Evolutionary conservation across 2,113 vertebrate species (phyloP).

Genomic region (Alethe castanea): DNA sequence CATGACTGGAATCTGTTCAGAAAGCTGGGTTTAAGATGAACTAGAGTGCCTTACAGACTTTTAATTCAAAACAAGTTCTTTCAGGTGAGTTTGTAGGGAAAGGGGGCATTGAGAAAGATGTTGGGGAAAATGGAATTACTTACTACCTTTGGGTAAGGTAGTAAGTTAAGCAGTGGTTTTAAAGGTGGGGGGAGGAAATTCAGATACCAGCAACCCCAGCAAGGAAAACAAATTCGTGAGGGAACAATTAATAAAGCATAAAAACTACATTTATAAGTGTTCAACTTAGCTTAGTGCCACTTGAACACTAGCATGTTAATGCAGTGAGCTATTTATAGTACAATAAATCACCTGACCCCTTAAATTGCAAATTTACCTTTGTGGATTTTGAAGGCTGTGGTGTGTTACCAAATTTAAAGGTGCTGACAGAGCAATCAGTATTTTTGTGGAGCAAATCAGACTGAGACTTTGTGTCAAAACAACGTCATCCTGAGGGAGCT

Average conservation of each 20-base stretch:
- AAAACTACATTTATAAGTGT: neutral
- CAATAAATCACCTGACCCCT: neutral
- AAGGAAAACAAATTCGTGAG: neutral
- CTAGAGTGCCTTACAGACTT: neutral
- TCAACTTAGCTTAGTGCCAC: neutral
- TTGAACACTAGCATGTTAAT: neutral
- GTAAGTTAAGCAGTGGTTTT: neutral
- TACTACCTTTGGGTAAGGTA: neutral
- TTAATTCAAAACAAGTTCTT: neutral
- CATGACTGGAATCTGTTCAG: neutral
- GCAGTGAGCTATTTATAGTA: neutral
- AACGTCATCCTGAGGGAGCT: neutral
- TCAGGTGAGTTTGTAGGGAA: neutral
- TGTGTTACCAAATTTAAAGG: slow-evolving; percentile 6
- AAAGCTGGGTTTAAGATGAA: neutral
- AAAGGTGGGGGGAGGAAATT: neutral
- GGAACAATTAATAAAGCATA: neutral
- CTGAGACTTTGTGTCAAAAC: slow-evolving; percentile 19
- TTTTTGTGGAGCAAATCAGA: slow-evolving; percentile 16
- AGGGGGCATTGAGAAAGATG: neutral
- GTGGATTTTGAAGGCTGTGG: neutral
- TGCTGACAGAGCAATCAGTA: neutral
- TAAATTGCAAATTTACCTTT: neutral
- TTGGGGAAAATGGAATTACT: neutral
- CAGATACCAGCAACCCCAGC: neutral